Evolutionary conservation across 2,888 invertebrate genomes (phyloP), one percentile per base, ranked within the genome.

Genomic region (Pecten maximus): DNA sequence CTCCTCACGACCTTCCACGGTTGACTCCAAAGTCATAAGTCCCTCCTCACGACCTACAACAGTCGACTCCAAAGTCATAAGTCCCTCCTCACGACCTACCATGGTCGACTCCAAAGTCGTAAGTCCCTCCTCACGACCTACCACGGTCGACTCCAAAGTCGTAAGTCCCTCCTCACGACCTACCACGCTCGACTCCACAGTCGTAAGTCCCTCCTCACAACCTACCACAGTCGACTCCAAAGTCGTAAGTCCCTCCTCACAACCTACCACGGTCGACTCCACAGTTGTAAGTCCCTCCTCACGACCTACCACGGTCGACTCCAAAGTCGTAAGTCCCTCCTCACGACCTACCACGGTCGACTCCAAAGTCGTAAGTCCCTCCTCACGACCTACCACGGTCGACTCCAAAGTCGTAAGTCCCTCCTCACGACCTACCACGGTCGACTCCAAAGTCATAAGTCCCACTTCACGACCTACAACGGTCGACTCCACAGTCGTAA

Each of bases 331-430:
- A 8, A 44, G 50, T 50, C 19, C 0, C 16, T 16, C 48, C 48
- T 19, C 19, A 2, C n/a, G 4, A 48, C 48, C 19, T 19, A 48
- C 19, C 19, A 10, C 19, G 15, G 19, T 48, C 48, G 19, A 48
- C 15, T 48, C 48, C 48, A 48, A 10, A 48, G 48, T 48, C 19
- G 16, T 48, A 10, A n/a, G n/a, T n/a, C n/a, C 74, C 74, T 74
- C 74, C 10, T 74, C 74, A 35, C 74, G 74, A 74, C 74, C 74
- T 10, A 35, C 74, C 35, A 74, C 74, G 2, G 74, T 74, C 74
- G 74, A 74, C 74, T 74, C 74, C 35, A 74, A 28, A 74, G 74
- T 74, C 23, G 74, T 74, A 74, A 74, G 74, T 74, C 50, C 23
- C 2, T 23, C 50, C 2, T 54, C 19, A 6, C 12, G 44, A 44